Evolutionary conservation across 2,888 invertebrate species (phyloP).

Genomic region (Meliscaeva auricollis): DNA sequence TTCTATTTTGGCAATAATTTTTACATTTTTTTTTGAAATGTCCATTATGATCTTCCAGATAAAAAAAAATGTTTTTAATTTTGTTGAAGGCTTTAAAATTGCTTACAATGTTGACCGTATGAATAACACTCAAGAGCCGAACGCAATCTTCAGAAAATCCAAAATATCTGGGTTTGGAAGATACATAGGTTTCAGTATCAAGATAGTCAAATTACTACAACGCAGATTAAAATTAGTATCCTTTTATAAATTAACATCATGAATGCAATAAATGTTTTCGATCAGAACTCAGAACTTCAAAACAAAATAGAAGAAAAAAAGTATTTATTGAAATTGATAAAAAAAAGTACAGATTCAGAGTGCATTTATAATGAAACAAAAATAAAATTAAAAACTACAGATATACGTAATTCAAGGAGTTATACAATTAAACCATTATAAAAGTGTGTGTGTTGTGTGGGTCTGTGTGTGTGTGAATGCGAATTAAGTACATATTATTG

Average conservation of each 20-base stretch:
- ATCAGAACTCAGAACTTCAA: conserved; percentile 25
- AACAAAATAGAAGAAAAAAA: conserved; percentile 23
- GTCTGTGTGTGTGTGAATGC: conserved; percentile 35
- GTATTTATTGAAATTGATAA: conserved; percentile 59
- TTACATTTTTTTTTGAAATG: no score
- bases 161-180: no score
- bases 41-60: no score
- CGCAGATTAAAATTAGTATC: not conserved
- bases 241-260: not conserved
- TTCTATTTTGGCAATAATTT: no score
- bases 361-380: conserved; percentile 48
- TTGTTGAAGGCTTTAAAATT: no score
- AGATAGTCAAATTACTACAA: no score
- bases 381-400: conserved; percentile 45
- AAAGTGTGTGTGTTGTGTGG: conserved; percentile 22
- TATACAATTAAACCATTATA: conserved; percentile 44
- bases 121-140: no score
- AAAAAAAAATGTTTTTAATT: no score
- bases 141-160: no score
- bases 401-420: conserved; percentile 73
- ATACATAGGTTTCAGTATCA: no score
- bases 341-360: conserved; percentile 28
- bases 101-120: no score
- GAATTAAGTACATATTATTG: conserved; percentile 1
- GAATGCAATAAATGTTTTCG: not conserved